Evolutionary conservation across 2,888 invertebrate genomes (phyloP).

Genomic region (Hyalella azteca): DNA sequence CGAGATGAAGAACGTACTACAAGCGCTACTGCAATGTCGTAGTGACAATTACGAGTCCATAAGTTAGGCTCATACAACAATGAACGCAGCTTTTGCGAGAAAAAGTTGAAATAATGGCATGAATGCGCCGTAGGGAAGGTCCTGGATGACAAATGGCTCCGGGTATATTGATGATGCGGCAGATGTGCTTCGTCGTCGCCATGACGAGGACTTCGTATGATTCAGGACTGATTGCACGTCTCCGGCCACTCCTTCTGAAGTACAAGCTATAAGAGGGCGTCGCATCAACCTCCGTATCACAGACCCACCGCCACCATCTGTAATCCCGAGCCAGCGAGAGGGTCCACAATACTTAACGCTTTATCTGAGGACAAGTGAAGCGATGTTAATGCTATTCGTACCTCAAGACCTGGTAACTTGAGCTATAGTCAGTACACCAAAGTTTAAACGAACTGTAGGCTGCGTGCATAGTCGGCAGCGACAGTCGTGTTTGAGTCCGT

Average conservation of each 20-base stretch:
- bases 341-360: no score
- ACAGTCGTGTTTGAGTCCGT: no score
- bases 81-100: neutral
- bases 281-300: no score
- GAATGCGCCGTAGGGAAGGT: neutral
- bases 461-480: no score
- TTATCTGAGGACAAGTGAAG: no score
- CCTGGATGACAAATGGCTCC: constrained; percentile 9
- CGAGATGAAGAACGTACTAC: neutral
- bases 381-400: no score
- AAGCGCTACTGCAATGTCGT: neutral
- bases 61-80: constrained; percentile 24
- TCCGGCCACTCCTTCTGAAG: neutral
- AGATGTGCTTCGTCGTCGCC: neutral
- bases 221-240: neutral
- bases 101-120: neutral
- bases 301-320: no score
- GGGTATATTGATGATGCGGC: neutral
- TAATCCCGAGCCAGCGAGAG: no score
- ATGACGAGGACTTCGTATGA: neutral
- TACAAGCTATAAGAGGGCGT: neutral
- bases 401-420: no score
- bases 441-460: no score
- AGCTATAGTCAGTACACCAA: no score
- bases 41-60: constrained; percentile 20